Evolutionary conservation across 2,888 invertebrate species (phyloP).

Genomic region (Dicycla oo): DNA sequence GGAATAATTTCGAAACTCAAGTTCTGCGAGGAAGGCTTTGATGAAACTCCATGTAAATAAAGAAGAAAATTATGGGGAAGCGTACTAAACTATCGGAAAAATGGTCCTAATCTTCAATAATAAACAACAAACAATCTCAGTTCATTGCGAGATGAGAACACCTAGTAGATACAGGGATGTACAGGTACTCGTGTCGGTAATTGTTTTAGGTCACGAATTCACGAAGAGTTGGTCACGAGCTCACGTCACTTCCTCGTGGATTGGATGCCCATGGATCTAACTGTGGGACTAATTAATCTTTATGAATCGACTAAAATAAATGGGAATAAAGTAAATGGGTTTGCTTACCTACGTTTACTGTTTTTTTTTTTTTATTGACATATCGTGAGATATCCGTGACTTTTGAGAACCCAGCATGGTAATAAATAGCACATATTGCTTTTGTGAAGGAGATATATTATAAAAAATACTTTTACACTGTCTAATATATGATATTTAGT

Average conservation of each 20-base stretch:
- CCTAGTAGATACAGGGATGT: not conserved
- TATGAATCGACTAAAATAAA: not conserved
- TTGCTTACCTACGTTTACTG: not conserved
- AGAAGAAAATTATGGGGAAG: not conserved
- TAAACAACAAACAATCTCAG: not conserved
- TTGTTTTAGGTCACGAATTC: constrained; percentile 44
- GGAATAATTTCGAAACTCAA: not conserved
- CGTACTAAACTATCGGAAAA: not conserved
- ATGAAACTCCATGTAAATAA: not conserved
- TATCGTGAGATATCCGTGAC: not conserved
- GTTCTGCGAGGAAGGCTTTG: not conserved
- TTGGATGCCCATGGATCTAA: not conserved
- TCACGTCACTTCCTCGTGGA: constrained; percentile 11
- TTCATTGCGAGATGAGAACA: not conserved
- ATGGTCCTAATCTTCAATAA: not conserved
- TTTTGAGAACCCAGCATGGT: not conserved
- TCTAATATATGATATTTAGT: not conserved
- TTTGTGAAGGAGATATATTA: too few species aligned
- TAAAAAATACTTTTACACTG: not conserved
- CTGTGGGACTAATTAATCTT: constrained; percentile 28
- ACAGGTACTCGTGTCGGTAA: constrained; percentile 19
- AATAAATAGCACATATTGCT: not conserved
- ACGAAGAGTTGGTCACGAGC: constrained; percentile 35
- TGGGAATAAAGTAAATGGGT: not conserved
- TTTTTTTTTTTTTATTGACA: not conserved